phyloP scores from a whole-genome alignment of 2,888 invertebrate genomes.

The Machimus atricapillus region DNA sequence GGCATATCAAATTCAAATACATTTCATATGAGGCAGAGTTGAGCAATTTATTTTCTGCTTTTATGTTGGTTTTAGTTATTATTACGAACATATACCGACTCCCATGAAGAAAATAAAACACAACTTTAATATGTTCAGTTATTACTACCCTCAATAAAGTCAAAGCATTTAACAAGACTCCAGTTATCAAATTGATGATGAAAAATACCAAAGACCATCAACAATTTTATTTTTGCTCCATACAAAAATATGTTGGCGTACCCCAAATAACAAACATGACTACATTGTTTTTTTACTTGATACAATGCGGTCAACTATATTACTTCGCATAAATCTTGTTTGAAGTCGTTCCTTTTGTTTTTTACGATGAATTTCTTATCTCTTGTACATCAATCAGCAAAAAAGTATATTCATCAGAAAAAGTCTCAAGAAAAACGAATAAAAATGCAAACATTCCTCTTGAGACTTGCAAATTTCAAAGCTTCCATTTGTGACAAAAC shows the following conservation, averaged over 20 bases:
- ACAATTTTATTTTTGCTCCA: no score
- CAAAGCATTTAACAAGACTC: no score
- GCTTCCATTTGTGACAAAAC: background rate
- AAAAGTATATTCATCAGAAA: background rate
- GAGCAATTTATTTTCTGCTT: background rate
- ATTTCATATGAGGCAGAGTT: background rate
- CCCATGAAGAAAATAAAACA: no score
- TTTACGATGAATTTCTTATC: background rate
- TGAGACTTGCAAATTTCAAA: background rate
- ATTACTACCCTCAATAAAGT: no score
- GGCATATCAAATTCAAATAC: background rate
- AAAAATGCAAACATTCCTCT: background rate
- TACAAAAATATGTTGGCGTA: no score
- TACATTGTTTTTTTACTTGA: background rate
- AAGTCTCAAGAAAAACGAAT: background rate
- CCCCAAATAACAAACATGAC: background rate
- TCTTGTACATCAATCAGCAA: background rate
- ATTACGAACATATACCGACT: no score
- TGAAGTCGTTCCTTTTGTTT: background rate
- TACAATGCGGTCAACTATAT: background rate
- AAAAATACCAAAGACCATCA: no score
- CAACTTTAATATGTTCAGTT: no score
- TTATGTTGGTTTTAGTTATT: background rate
- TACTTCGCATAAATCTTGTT: background rate
- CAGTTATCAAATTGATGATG: no score